A percentile compares a stretch with the other conserved stretches of the same genome.
These are phyloP conservation scores for Chrysodeixis includens DNA, from an alignment of 2,888 invertebrate genomes.

Conservation along the genomic window DNA sequence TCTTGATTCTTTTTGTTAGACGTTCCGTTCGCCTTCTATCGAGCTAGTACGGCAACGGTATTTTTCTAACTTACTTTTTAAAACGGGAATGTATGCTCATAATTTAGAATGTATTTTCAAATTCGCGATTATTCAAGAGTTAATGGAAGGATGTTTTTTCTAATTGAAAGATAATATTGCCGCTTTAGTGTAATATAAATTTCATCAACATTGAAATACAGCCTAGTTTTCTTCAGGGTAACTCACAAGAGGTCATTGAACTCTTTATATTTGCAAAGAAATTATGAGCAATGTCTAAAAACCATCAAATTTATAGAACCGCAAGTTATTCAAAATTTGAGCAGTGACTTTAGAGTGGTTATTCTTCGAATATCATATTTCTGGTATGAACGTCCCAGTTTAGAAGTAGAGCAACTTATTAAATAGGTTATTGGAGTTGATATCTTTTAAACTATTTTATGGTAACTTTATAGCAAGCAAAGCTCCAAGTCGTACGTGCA, in stretches of 20 bases:
- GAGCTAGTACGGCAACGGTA: neutral
- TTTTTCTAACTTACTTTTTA: neutral
- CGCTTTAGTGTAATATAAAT: constrained; percentile 1
- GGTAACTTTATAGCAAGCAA: constrained; percentile 27
- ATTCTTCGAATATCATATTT: constrained; percentile 38
- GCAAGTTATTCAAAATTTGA: constrained; percentile 15
- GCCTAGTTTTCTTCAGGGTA: constrained; percentile 25
- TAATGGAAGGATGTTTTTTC: constrained; percentile 2
- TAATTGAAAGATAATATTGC: constrained; percentile 4
- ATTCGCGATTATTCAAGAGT: neutral
- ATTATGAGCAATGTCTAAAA: too few species aligned
- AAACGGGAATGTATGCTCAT: neutral
- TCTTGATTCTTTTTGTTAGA: constrained; percentile 40
- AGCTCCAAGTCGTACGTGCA: constrained; percentile 13
- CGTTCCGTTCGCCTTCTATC: constrained; percentile 18
- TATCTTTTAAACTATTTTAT: constrained; percentile 40
- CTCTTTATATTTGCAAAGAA: neutral
- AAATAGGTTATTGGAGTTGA: constrained; percentile 38
- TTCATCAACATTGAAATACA: constrained; percentile 5
- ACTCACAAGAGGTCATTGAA: neutral
- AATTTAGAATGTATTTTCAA: neutral
- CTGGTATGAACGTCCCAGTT: constrained; percentile 33
- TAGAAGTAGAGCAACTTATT: constrained; percentile 47
- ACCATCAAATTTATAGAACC: neutral
- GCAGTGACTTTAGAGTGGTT: constrained; percentile 29